A percentile compares a stretch with the other conserved stretches of the same genome.
Conservation (phyloP, 2,888 invertebrate species). For the Eristalis intricaria region DNA sequence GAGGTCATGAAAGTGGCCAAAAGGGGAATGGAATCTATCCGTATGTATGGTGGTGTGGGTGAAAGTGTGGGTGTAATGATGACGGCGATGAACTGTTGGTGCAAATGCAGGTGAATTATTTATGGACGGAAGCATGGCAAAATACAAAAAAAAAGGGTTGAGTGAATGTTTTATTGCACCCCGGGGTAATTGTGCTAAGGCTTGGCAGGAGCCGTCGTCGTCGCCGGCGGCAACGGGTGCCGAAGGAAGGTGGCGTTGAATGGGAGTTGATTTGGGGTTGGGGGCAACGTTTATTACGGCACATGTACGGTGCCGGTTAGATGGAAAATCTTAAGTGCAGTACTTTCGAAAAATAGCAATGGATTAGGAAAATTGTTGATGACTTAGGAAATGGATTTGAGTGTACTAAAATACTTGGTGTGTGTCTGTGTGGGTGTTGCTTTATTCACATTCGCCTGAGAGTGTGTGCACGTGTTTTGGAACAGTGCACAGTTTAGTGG, state of each 20-base stretch:
- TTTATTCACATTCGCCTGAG: background rate
- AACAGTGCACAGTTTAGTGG: slow-evolving; percentile 11
- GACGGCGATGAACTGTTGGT: slow-evolving; percentile 58
- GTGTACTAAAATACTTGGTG: slow-evolving; percentile 3
- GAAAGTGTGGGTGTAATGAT: slow-evolving; percentile 27
- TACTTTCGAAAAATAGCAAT: slow-evolving; percentile 59
- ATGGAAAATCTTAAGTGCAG: slow-evolving; percentile 64
- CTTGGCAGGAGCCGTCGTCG: slow-evolving; percentile 14
- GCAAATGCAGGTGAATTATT: slow-evolving; percentile 70
- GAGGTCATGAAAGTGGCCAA: slow-evolving; percentile 39
- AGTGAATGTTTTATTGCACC: slow-evolving; percentile 64
- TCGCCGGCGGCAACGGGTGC: background rate
- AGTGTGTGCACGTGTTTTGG: background rate
- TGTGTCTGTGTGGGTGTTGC: slow-evolving; percentile 6
- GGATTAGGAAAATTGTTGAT: slow-evolving; percentile 59
- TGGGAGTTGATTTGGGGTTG: background rate
- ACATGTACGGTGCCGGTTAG: slow-evolving; percentile 35
- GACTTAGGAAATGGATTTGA: slow-evolving; percentile 50
- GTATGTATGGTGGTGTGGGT: background rate
- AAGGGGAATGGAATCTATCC: slow-evolving; percentile 57
- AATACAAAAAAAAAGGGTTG: slow-evolving; percentile 41
- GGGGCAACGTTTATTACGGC: slow-evolving; percentile 45
- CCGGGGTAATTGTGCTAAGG: slow-evolving; percentile 47
- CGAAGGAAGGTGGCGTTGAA: background rate
- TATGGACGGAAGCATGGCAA: slow-evolving; percentile 46